Conservation (phyloP, 2,888 invertebrate genomes). For the Cheilosia grossa region DNA sequence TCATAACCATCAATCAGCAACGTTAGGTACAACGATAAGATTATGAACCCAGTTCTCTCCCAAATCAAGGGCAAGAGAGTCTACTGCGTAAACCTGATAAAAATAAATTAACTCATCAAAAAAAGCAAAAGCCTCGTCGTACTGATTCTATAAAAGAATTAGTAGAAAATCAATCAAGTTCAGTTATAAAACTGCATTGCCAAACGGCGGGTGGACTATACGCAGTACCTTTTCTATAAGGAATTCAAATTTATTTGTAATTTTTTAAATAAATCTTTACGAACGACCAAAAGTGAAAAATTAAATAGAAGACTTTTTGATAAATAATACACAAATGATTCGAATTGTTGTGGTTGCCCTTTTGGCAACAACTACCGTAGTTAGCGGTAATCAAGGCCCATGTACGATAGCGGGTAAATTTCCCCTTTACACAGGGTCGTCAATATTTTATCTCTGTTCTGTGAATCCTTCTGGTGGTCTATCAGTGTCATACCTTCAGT, state of each 20-base stretch:
- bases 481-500: constrained; percentile 47
- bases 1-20: constrained; percentile 3
- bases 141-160: constrained; percentile 61
- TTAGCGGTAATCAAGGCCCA: constrained; percentile 29
- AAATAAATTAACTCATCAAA: constrained; percentile 26
- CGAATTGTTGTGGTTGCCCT: constrained; percentile 34
- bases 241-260: background rate
- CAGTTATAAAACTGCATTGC: constrained; percentile 45
- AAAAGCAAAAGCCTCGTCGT: background rate
- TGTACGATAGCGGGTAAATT: constrained; percentile 40
- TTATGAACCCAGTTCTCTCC: background rate
- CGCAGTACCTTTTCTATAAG: background rate
- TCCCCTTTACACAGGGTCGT: constrained; percentile 36
- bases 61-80: background rate
- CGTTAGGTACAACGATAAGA: constrained; percentile 10
- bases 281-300: constrained; percentile 42
- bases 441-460: constrained; percentile 44
- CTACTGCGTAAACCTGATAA: background rate
- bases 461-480: constrained; percentile 28
- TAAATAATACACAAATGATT: constrained; percentile 28
- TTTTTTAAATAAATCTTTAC: background rate
- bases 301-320: background rate
- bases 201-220: constrained; percentile 6
- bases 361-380: constrained; percentile 25
- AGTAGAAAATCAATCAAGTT: background rate